A percentile compares a stretch with the other conserved stretches of the same genome.
These are phyloP conservation scores for Drosophila lutescens DNA, from an alignment of 2,888 invertebrate genomes.

Conservation along the genomic window DNA sequence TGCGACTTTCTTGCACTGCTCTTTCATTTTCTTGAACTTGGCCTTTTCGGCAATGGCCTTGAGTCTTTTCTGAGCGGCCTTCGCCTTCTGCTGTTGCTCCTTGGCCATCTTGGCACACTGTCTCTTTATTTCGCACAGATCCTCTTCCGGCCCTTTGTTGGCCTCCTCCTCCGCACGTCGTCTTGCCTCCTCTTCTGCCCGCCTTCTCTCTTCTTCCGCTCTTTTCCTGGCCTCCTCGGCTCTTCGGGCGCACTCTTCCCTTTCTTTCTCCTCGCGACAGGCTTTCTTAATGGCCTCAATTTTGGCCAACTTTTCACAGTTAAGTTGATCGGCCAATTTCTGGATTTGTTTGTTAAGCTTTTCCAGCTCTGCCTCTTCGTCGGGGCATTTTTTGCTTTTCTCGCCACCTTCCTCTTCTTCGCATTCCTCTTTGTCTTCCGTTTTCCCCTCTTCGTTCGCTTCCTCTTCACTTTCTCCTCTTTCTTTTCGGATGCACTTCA, in stretches of 20 bases:
- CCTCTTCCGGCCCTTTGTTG: background rate
- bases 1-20: background rate
- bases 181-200: constrained; percentile 2
- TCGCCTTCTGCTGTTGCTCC: constrained; percentile 6
- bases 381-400: background rate
- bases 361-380: constrained; percentile 10
- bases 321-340: constrained; percentile 33
- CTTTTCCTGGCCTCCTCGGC: background rate
- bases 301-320: constrained; percentile 29
- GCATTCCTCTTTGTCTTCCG: background rate
- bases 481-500: constrained; percentile 1
- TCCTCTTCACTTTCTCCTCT: constrained; percentile 13
- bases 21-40: background rate
- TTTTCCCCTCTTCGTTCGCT: background rate
- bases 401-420: background rate
- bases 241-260: constrained; percentile 19
- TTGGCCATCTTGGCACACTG: constrained; percentile 2
- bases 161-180: constrained; percentile 7
- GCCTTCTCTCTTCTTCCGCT: constrained; percentile 16
- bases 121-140: constrained; percentile 6
- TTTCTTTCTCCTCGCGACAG: constrained; percentile 5
- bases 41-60: constrained; percentile 17
- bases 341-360: constrained; percentile 27
- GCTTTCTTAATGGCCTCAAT: constrained; percentile 32
- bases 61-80: background rate